Base-by-base conservation (phyloP, 2,888 invertebrate species). In the Calameuta pallipes region DNA sequence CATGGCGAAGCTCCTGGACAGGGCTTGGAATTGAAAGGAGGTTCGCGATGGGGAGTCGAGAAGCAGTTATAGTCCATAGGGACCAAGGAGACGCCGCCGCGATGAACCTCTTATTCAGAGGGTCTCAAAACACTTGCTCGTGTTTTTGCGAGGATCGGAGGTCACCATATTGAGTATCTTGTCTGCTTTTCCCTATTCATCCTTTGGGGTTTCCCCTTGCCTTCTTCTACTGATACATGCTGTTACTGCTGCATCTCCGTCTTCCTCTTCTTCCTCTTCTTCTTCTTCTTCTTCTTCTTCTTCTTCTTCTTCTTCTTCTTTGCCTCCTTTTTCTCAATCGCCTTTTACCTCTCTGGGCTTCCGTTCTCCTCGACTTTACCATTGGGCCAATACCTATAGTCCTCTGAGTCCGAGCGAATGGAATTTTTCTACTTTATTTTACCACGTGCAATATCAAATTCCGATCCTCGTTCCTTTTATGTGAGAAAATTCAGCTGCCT, bases 361-460 rank as follows among this genome's bases (percentile, higher is more conserved):
- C 23, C 71, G 31, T 71, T 12, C 34, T 9, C 71, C 23, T 31
- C 71, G 31, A 31, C 71, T 34, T 15, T 12, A n/a, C 31, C 74
- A 56, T 69, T 74, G 69, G n/a, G 36, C 75, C 73, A 69, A 15
- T 69, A n/a, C 76, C 13, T 73, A 36, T 73, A 23, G 41, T 35
- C 71, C 69, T 75, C 36, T 15, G 68, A 76, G 77, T 76, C 80
- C 80, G 80, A 80, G 77, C 81, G 80, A 75, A 80, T 75, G 87
- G 87, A 88, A 89, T 89, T 87, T 88, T 85, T 85, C 86, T 83
- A 87, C 87, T 88, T 86, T 88, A 89, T 89, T 89, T 87, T 87
- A 83, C 82, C 80, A 78, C 75, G 73, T 79, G 56, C 82, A 83
- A 88, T 89, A 89, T 89, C 85, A 86, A 87, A 89, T 89, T 88